Base-by-base conservation (phyloP, 2,797 vertebrate genomes). In the Paramormyrops hopkinsi region DNA sequence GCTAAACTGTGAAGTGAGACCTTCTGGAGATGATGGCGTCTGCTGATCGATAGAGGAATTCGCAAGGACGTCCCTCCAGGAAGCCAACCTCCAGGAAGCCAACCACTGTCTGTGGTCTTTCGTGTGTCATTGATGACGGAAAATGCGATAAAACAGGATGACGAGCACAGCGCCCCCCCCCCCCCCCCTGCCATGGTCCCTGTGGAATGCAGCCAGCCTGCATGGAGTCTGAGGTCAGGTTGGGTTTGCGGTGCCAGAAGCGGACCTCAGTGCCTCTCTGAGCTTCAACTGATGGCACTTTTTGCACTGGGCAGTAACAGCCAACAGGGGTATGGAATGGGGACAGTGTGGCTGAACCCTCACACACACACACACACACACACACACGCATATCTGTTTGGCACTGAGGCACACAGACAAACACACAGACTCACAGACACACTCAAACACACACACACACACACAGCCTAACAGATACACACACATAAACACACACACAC, bases 301-400 rank as follows among this genome's bases (percentile, higher is more conserved):
- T 48, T 84, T 84, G 3, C 41, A 53, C 22, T 85, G 44, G n/a
- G 25, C 84, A 51, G 48, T 33, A 91, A 92, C 89, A 90, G 87
- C 88, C 93, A 93, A 94, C 93, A 90, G 94, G 91, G 92, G 93
- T 93, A 93, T 93, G 92, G 94, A 90, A 92, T 88, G 90, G 93
- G 92, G 53, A 87, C 82, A 88, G 44, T 25, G 84, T 87, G 88
- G 91, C 12, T 85, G 90, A 91, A 88, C 87, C 92, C 69, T 46
- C 86, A 62, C 17, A 50, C 76, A 41, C 89, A 62, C 76, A 62
- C 73, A 88, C 76, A 83, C 37, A 48, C 41, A 62, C n/a, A 82
- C 82, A 86, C 48, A 51, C 76, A n/a, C 33, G 62, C 22, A 56
- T 5, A 48, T 46, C 48, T 11, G 8, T 48, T 48, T 48, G 46